Percentiles rank a stretch among this genome's conserved stretches.
Conservation (phyloP, 2,888 invertebrate genomes). For the Acleris cristana region DNA sequence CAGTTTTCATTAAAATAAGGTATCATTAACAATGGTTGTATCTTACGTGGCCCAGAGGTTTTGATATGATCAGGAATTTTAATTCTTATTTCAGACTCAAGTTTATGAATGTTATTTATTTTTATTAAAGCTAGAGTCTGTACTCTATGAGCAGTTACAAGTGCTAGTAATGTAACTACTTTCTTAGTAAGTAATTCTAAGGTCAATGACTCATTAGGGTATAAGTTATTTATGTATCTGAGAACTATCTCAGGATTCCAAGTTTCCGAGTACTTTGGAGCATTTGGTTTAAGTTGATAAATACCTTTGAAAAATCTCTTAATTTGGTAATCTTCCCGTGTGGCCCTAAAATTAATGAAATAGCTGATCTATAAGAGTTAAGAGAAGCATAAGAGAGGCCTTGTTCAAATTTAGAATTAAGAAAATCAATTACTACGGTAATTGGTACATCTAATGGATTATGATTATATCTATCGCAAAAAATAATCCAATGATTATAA, state of each 20-base stretch:
- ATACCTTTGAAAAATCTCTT: conserved; percentile 1
- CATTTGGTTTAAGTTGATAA: not conserved
- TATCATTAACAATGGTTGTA: not conserved
- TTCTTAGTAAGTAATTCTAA: not conserved
- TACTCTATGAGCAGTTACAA: not conserved
- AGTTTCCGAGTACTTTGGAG: not conserved
- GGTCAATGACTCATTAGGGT: conserved; percentile 2
- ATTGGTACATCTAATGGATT: not conserved
- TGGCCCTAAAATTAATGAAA: not conserved
- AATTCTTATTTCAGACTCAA: conserved; percentile 1
- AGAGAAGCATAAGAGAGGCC: conserved; percentile 3
- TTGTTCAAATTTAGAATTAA: not conserved
- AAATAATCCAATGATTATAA: too few species aligned
- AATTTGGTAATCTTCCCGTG: not conserved
- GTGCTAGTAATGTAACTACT: conserved; percentile 1
- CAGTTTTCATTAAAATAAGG: too few species aligned
- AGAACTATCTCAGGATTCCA: not conserved
- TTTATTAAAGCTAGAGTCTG: not conserved
- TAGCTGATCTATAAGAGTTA: conserved; percentile 1
- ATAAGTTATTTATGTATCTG: not conserved
- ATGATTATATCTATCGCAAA: too few species aligned
- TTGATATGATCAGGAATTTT: conserved; percentile 1
- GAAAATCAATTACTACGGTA: not conserved
- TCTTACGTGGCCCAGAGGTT: not conserved
- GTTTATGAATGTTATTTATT: not conserved